Percentiles rank a stretch among this genome's conserved stretches.
These are phyloP conservation scores for Sylvilagus bachmani DNA, from an alignment of 2,113 vertebrate species.

Conservation along the genomic window DNA sequence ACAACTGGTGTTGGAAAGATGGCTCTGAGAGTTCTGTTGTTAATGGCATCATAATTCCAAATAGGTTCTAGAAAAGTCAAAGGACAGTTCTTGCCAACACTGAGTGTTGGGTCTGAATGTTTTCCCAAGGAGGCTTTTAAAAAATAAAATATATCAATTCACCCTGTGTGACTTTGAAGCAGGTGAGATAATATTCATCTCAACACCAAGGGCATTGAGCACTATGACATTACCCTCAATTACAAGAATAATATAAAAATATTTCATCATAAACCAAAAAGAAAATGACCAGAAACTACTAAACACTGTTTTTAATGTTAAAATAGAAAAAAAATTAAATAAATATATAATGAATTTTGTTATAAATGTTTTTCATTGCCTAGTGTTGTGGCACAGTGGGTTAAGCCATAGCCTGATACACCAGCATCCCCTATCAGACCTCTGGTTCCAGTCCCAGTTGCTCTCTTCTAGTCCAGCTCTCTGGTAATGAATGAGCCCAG, in stretches of 20 bases:
- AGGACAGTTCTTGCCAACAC: not conserved
- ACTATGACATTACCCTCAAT: not conserved
- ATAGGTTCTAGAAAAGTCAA: not conserved
- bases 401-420: no score
- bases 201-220: no score
- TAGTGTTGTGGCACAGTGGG: no score
- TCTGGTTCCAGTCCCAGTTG: no score
- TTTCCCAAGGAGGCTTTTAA: not conserved
- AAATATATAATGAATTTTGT: not conserved
- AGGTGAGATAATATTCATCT: not conserved
- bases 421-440: no score
- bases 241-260: not conserved
- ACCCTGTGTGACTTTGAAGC: not conserved
- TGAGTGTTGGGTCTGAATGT: not conserved
- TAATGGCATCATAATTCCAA: not conserved
- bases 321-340: not conserved
- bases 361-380: not conserved
- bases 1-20: conserved; percentile 21
- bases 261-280: not conserved
- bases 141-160: not conserved
- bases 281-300: not conserved
- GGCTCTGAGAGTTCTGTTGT: not conserved
- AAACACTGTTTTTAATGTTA: not conserved
- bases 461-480: no score
- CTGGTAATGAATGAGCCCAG: no score